Base-by-base conservation (phyloP, 2,888 invertebrate species). In the Automeris io region DNA sequence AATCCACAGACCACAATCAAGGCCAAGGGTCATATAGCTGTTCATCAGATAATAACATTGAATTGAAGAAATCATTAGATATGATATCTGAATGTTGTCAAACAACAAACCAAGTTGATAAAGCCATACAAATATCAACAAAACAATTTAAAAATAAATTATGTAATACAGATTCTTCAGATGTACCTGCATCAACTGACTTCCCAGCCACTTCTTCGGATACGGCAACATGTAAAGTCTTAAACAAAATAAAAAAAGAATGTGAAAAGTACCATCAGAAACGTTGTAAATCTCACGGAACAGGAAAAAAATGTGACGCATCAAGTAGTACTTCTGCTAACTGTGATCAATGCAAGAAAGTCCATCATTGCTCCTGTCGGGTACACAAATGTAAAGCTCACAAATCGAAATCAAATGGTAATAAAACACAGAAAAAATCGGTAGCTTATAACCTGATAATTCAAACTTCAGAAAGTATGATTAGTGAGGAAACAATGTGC, bases 381-480 rank as follows among this genome's bases (percentile, higher is more conserved):
- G 52, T 49, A 3, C 72, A 79, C 42, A 79, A 71, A 56, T 80
- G 82, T 46, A 79, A 70, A 50, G 49, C 52, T 7, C 57, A 69
- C 33, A 70, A 57, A 39, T 44, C 59, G 2, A 81, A 71, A 50
- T 41, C 47, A 2, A 51, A 43, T 1, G 46, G 47, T 2, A 81
- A 81, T 5, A 81, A 76, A 41, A 13, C 51, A 0, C 71, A 68
- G 40, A 80, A 77, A 42, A 80, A 76, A 49, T 70, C 79, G 31
- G 62, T 86, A 0, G 86, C 86, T 5, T 86, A 86, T 50, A 86
- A 86, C 47, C 56, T 86, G 29, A 80, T 86, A n/a, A 58, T 86
- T 35, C 82, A 86, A 48, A 76, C 82, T 5, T 82, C 85, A 1
- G 86, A 86, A 23, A 82, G 82, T 42, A 45, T 82, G 46, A 42